phyloP scores from a whole-genome alignment of 1,140 invertebrate genomes.

The Nautilus pompilius region DNA sequence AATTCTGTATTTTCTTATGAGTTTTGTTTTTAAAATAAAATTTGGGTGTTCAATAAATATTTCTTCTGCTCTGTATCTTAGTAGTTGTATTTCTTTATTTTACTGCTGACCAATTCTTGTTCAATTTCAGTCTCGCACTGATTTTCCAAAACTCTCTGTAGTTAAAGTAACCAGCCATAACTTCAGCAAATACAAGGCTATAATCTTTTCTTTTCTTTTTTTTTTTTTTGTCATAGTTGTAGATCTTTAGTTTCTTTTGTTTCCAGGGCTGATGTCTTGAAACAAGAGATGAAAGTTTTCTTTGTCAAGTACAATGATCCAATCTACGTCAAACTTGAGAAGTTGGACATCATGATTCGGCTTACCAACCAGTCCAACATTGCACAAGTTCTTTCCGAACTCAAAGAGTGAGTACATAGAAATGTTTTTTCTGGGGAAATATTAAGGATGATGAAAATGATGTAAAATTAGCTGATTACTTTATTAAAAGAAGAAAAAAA shows the following conservation, averaged over 20 bases:
- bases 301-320: conserved; percentile 99
- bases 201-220: neutral
- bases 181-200: too few relatives aligned
- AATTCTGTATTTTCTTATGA: too few relatives aligned
- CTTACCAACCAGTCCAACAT: conserved; percentile 97
- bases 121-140: too few relatives aligned
- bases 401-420: conserved; percentile 84
- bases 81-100: too few relatives aligned
- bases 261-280: conserved; percentile 90
- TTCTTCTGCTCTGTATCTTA: too few relatives aligned
- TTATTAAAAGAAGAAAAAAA: too few relatives aligned
- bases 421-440: too few relatives aligned
- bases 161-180: neutral
- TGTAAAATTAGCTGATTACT: too few relatives aligned
- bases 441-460: too few relatives aligned
- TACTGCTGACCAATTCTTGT: too few relatives aligned
- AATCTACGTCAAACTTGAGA: conserved; percentile 99
- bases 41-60: too few relatives aligned
- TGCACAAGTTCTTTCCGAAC: conserved; percentile 94
- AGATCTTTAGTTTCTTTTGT: conserved; percentile 3
- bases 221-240: neutral
- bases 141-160: neutral
- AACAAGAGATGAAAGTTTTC: conserved; percentile 99
- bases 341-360: conserved; percentile 99
- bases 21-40: too few relatives aligned